These are phyloP conservation scores for Agrypnus murinus DNA, from an alignment of 2,888 invertebrate species.

Conservation along the genomic window DNA sequence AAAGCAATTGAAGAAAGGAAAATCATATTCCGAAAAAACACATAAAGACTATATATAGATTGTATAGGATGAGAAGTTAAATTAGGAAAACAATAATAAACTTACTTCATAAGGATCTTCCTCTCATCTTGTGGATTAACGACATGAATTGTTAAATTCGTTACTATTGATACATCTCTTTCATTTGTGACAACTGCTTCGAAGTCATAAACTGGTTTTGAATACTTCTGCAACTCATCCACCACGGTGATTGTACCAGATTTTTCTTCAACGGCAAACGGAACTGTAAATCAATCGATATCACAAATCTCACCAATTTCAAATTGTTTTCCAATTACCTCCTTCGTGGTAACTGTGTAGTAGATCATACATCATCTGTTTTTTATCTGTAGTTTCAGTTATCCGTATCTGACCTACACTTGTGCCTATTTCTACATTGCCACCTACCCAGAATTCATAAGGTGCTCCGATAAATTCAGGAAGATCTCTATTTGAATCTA, in stretches of 20 bases:
- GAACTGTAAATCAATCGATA: constrained; percentile 79
- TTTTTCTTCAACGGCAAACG: constrained; percentile 91
- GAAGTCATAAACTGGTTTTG: constrained; percentile 82
- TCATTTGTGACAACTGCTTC: constrained; percentile 85
- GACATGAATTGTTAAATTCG: constrained; percentile 89
- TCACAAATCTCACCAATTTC: background rate
- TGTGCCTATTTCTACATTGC: constrained; percentile 88
- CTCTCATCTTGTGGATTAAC: constrained; percentile 84
- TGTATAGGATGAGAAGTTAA: no score
- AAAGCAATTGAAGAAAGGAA: no score
- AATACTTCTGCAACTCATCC: constrained; percentile 81
- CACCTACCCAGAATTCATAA: constrained; percentile 93
- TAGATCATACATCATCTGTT: constrained; percentile 82
- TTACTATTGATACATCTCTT: constrained; percentile 80
- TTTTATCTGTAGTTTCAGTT: constrained; percentile 80
- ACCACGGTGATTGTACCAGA: constrained; percentile 92
- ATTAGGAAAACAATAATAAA: no score
- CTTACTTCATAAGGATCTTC: constrained; percentile 79
- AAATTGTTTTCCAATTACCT: constrained; percentile 76
- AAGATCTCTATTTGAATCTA: constrained; percentile 73
- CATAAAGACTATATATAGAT: no score
- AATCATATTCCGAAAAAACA: no score
- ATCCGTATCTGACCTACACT: constrained; percentile 90
- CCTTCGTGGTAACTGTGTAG: constrained; percentile 90
- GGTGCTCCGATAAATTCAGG: constrained; percentile 90